Conservation (phyloP, 2,113 vertebrate genomes). For the Athene noctua region DNA sequence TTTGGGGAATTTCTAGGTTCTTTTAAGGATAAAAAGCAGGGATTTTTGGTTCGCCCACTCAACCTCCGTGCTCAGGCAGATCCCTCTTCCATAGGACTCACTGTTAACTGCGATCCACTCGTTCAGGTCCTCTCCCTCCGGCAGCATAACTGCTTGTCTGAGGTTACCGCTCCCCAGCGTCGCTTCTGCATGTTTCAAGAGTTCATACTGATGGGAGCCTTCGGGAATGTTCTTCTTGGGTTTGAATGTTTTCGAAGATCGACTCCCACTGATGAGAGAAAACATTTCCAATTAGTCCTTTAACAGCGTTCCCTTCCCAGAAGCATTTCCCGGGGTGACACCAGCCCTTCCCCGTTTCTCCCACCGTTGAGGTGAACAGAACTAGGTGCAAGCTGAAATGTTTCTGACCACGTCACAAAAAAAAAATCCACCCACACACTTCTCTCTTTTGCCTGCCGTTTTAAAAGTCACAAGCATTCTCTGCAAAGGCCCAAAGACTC, state of each 20-base stretch:
- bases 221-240: constrained; percentile 97
- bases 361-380: accelerated
- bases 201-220: constrained; percentile 95
- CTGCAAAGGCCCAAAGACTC: not conserved
- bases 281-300: too few species aligned
- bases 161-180: constrained; percentile 94
- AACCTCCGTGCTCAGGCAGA: accelerated
- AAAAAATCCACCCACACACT: accelerated
- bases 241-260: constrained; percentile 95
- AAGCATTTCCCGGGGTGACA: accelerated
- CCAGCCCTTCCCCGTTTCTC: not conserved
- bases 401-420: not conserved
- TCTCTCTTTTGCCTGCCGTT: not conserved
- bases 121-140: constrained; percentile 95
- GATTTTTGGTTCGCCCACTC: not conserved
- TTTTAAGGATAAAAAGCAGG: not conserved
- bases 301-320: not conserved
- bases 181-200: constrained; percentile 93
- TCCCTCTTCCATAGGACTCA: constrained; percentile 64
- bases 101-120: constrained; percentile 98
- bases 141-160: constrained; percentile 91
- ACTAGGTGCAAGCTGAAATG: accelerated
- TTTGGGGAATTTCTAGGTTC: too few species aligned
- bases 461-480: accelerated
- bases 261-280: constrained; percentile 79